Percentiles rank a stretch among this genome's conserved stretches.
Conservation (phyloP, 1,140 invertebrate genomes). For the Penaeus vannamei region DNA sequence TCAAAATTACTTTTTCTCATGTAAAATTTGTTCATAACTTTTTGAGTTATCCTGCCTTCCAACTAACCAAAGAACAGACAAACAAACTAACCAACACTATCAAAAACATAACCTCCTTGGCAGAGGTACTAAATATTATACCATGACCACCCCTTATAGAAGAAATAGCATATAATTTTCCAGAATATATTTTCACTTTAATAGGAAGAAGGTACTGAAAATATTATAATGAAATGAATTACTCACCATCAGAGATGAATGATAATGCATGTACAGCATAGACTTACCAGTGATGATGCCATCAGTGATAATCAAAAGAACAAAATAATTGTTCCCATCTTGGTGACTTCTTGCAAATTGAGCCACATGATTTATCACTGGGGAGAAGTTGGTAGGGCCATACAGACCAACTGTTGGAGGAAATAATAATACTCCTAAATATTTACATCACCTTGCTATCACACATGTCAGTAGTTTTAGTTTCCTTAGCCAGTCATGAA, state of each 20-base stretch:
- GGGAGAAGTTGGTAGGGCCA: conserved; percentile 76
- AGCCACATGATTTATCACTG: conserved; percentile 73
- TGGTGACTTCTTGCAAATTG: conserved; percentile 69
- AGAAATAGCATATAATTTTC: no score
- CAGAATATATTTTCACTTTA: no score
- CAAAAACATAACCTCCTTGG: no score
- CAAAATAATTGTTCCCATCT: conserved; percentile 74
- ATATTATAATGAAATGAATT: background rate
- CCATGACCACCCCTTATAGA: no score
- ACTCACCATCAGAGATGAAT: background rate
- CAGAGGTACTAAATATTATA: no score
- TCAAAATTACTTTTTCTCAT: no score
- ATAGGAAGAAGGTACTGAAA: no score
- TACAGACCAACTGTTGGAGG: conserved; percentile 72
- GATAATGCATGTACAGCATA: background rate
- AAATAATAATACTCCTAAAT: conserved; percentile 57
- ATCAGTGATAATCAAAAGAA: conserved; percentile 77
- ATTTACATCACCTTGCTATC: conserved; percentile 23
- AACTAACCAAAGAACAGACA: no score
- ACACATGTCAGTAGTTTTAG: background rate
- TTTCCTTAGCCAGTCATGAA: background rate
- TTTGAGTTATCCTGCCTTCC: no score
- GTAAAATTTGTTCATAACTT: no score
- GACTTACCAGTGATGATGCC: conserved; percentile 75
- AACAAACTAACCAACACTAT: no score